Evolutionary conservation across 2,113 vertebrate genomes (phyloP), one percentile per base, ranked within the genome.

Genomic region (Gambusia holbrooki): DNA sequence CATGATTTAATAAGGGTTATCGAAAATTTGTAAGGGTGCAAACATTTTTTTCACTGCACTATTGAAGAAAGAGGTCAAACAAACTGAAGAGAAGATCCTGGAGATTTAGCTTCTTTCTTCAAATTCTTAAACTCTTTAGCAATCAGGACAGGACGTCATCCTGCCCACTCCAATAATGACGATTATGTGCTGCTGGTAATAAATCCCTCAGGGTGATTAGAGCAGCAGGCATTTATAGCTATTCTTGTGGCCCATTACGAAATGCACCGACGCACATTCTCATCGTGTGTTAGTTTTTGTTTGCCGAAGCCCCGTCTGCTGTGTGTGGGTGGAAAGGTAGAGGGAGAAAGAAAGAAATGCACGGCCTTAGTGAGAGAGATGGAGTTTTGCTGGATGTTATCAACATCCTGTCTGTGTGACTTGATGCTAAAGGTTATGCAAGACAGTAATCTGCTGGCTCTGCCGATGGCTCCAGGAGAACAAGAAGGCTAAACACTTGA

Each of bases 371-470:
- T 10, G 40, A 69, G 66, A 81, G 79, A 86, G 71, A 70, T 61
- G 73, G 70, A 79, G 74, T 80, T 87, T 58, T 74, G 37, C 63
- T 74, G 71, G 80, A 92, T 88, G 68, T 87, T 85, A 88, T 92
- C 85, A 84, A 81, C 85, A 88, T 90, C 89, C 90, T 87, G 89
- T 78, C 82, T 81, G 76, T 82, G 71, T 84, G 87, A 90, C 79
- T 87, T 90, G 86, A 62, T 80, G 67, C 66, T 75, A 80, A 84
- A 79, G 81, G 40, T 81, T 84, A 84, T 88, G 79, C 75, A 64
- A 84, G 80, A 87, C 72, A 84, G 66, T 68, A 60, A 79, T 72
- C 78, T 85, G 48, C 27, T 82, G 81, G 76, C 76, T 82, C 45
- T 69, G 33, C 62, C 76, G 71, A 77, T 76, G 70, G 80, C 62